Evolutionary conservation across 1,140 invertebrate species (phyloP).

Genomic region (Andricus grossulariae): DNA sequence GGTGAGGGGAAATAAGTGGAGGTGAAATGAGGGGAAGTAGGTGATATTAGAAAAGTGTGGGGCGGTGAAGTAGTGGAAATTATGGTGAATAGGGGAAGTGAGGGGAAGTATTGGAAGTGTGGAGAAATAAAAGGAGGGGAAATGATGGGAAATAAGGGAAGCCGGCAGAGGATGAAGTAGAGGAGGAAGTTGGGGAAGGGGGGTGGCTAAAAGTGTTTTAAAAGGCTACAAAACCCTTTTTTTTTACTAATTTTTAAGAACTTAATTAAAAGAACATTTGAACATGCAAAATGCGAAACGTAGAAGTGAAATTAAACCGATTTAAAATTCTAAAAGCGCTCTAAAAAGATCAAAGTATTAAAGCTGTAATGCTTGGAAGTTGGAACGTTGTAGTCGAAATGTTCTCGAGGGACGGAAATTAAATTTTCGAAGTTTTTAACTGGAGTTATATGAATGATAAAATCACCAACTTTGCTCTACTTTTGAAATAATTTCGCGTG

Average conservation of each 20-base stretch:
- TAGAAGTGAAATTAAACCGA: background rate
- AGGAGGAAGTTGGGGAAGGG: too few relatives aligned
- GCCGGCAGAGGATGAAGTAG: too few relatives aligned
- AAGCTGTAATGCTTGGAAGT: background rate
- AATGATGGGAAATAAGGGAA: too few relatives aligned
- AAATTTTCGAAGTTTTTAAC: background rate
- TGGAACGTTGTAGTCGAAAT: background rate
- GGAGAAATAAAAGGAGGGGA: too few relatives aligned
- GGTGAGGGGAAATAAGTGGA: too few relatives aligned
- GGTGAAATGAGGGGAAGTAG: too few relatives aligned
- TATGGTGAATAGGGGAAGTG: too few relatives aligned
- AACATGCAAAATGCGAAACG: background rate
- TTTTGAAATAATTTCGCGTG: background rate
- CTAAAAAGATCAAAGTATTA: background rate
- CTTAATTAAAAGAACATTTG: background rate
- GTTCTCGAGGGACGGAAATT: background rate
- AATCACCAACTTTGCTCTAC: background rate
- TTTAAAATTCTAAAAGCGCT: conserved; percentile 1
- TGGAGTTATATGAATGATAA: background rate
- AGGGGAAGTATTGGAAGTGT: too few relatives aligned
- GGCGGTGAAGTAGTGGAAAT: too few relatives aligned
- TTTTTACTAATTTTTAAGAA: background rate
- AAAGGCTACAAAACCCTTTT: too few relatives aligned
- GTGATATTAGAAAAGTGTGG: too few relatives aligned
- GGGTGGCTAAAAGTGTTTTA: too few relatives aligned